Evolutionary conservation across 2,888 invertebrate genomes (phyloP), one percentile per base, ranked within the genome.

Genomic region (Sphaerophoria rueppellii): DNA sequence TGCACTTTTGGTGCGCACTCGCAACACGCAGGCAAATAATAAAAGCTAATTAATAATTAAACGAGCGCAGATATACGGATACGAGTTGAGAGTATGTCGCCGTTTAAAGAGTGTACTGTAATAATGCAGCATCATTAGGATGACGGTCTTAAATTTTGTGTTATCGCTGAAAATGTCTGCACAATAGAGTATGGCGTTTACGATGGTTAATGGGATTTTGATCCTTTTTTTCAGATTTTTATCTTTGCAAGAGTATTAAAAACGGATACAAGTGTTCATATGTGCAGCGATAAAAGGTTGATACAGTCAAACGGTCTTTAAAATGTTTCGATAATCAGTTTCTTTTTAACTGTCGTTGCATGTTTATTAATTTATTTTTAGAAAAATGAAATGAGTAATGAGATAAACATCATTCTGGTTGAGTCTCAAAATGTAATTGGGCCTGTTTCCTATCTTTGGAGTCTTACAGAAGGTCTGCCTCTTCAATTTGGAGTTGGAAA

Each of bases 41-140:
- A 71, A 79, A 43, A 58, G 80, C 83, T 83, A 83, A 83, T 83
- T 83, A 83, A 83, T 83, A 80, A 83, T 67, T 83, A 83, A 83
- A 83, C 80, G 71, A 72, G 75, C 71, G 50, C 80, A 83, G 67
- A 67, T 60, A 24, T 24, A 80, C 55, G 43, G 60, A 48, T 70
- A 43, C 16, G 3, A 57, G 6, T 43, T 11, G 9, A 9, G 43
- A n/a, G 35, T 37, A 14, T 12, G 0, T 34, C 9, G 16, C 14
- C 35, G 12, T 40, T 2, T 9, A 43, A 40, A 16, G 6, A 11
- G 24, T 60, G 12, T 40, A 58, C 14, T 16, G 24, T 58, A 58
- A 37, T 40, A 58, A 16, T 52, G 24, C 32, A 46, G 78, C 82
- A 54, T 70, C 82, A 73, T 78, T 82, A 70, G 71, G 71, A 71